Evolutionary conservation across 2,888 invertebrate genomes (phyloP), one percentile per base, ranked within the genome.

Genomic region (Athrips mouffetella): DNA sequence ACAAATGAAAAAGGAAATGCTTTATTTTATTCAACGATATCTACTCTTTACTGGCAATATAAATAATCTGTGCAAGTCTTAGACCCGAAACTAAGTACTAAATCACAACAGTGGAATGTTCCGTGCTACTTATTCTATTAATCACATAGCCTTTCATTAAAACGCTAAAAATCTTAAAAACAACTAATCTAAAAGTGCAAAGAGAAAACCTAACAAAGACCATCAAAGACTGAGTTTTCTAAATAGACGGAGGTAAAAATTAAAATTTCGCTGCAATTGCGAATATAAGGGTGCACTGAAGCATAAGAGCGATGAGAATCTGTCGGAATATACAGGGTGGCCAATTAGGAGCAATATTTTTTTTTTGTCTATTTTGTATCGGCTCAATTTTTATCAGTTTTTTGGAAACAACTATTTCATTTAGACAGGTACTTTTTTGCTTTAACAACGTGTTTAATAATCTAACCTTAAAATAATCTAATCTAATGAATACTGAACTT

Each of bases 41-140:
- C 20, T 10, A 18, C 20, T 37, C 11, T 20, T 20, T 20, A 16
- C 18, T 37, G 4, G 37, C 37, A 20, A n/a, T 18, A 2, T 37
- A 3, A 37, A 2, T 33, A 18, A 35, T n/a, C n/a, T n/a, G 3
- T 8, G 21, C 21, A 30, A 44, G 30, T 13, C 31, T 30, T 16
- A 5, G 15, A 44, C 30, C 18, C 59, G 59, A 54, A 60, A 60
- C 70, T 80, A 81, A 18, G 57, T 69, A n/a, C 70, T 77, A 79
- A 67, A 86, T 85, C 83, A 85, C 85, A 85, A 83, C 70, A 76
- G 78, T 83, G 86, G 87, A 85, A 86, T 84, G 84, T 73, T 68
- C 63, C 52, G 81, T 83, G 83, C 76, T 67, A 65, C 84, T 83
- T 84, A 86, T 51, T 69, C 76, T 80, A 83, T 73, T 62, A 73